These are phyloP conservation scores for Nymphalis polychloros DNA, from an alignment of 2,888 invertebrate genomes.

Conservation along the genomic window DNA sequence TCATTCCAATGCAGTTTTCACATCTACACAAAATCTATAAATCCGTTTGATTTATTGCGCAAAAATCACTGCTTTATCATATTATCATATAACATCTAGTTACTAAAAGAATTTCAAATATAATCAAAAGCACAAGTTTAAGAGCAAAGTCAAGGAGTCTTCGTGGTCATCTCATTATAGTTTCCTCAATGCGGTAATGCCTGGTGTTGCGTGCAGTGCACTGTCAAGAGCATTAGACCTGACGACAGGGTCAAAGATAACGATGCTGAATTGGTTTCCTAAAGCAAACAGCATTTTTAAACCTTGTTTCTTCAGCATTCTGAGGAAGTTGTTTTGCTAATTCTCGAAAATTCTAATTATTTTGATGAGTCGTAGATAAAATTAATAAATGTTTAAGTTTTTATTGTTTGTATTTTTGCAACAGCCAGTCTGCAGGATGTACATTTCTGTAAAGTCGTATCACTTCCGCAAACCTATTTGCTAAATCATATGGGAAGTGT, in stretches of 20 bases:
- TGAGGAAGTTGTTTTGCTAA: no score
- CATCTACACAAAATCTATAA: no score
- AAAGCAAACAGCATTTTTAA: constrained; percentile 1
- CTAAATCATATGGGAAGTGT: background rate
- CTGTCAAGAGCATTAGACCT: constrained; percentile 17
- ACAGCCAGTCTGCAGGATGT: background rate
- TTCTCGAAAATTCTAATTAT: no score
- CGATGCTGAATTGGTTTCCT: background rate
- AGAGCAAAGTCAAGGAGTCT: constrained; percentile 16
- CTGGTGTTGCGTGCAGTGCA: constrained; percentile 20
- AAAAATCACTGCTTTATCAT: no score
- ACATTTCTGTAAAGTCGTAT: background rate
- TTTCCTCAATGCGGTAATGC: constrained; percentile 27
- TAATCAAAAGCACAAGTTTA: constrained; percentile 20
- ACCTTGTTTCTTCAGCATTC: background rate
- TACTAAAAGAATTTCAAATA: background rate
- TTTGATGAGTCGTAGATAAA: no score
- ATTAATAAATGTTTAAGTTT: no score
- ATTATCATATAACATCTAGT: no score
- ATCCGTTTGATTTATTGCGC: no score
- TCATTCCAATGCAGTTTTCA: no score
- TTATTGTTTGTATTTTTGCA: no score
- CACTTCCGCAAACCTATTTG: background rate
- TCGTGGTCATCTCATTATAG: constrained; percentile 18
- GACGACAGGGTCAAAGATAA: constrained; percentile 3